A percentile compares a stretch with the other conserved stretches of the same genome.
These are phyloP conservation scores for Eupithecia pulchellata DNA, from an alignment of 2,888 invertebrate species.

Conservation along the genomic window DNA sequence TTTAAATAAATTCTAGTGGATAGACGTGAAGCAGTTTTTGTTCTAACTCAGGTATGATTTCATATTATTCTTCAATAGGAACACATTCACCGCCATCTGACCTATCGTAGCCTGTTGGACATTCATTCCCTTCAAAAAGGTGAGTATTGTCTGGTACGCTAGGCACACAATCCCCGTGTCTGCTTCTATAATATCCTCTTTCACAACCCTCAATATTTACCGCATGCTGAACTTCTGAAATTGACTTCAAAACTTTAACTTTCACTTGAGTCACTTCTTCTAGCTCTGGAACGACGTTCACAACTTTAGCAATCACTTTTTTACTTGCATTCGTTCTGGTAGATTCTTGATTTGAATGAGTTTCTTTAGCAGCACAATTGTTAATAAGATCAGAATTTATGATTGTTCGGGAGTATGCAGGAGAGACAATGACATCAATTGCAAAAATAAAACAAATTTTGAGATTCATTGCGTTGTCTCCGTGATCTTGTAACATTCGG, in stretches of 20 bases:
- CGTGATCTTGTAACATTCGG: not conserved
- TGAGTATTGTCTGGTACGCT: not conserved
- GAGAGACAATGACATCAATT: not conserved
- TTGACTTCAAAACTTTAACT: not conserved
- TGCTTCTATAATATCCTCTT: not conserved
- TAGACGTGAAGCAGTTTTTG: not conserved
- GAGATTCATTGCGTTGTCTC: not conserved
- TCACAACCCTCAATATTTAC: not conserved
- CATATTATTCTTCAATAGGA: slow-evolving; percentile 23
- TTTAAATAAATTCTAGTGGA: too few species aligned
- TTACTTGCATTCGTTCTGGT: not conserved
- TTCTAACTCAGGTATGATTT: not conserved
- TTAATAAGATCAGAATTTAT: not conserved
- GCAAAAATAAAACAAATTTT: not conserved
- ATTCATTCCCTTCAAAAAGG: slow-evolving; percentile 12
- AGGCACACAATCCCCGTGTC: not conserved
- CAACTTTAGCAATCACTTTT: not conserved
- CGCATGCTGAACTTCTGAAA: not conserved
- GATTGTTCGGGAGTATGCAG: not conserved
- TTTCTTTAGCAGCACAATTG: not conserved
- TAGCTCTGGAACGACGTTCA: not conserved
- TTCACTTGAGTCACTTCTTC: not conserved
- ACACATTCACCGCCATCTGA: slow-evolving; percentile 32
- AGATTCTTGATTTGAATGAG: not conserved
- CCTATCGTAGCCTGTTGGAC: slow-evolving; percentile 30